Evolutionary conservation across 2,797 vertebrate species (phyloP).

Genomic region (Oreortyx pictus): DNA sequence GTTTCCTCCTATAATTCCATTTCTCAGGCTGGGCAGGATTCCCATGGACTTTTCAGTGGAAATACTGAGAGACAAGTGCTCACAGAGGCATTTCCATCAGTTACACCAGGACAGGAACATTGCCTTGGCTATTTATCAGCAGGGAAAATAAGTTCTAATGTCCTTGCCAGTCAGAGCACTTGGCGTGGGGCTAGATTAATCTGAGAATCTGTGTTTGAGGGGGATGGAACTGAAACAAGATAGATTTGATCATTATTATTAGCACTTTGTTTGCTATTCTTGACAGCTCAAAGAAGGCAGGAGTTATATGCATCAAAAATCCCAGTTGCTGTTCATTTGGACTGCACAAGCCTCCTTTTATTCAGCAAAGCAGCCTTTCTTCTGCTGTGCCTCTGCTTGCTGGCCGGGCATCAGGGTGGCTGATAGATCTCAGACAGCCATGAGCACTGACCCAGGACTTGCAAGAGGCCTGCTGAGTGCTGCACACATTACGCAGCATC

Average conservation of each 20-base stretch:
- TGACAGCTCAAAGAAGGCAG: conserved; percentile 18
- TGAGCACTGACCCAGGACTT: not conserved
- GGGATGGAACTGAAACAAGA: conserved; percentile 28
- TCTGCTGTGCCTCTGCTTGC: not conserved
- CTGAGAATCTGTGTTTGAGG: not conserved
- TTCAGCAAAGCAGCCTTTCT: not conserved
- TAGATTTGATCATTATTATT: conserved; percentile 40
- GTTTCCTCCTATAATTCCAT: not conserved
- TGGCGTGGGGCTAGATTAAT: not conserved
- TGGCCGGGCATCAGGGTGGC: not conserved
- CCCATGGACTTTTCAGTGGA: conserved; percentile 51
- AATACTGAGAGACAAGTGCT: conserved; percentile 31
- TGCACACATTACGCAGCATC: not conserved
- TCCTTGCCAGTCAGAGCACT: conserved; percentile 38
- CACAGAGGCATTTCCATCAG: conserved; percentile 49
- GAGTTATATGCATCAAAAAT: conserved; percentile 3
- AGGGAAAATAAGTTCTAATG: conserved; percentile 39
- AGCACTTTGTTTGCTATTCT: conserved; percentile 51
- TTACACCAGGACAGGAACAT: not conserved
- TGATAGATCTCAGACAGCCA: not conserved
- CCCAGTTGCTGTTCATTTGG: conserved; percentile 25
- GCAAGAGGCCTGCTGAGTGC: not conserved
- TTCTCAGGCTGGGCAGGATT: conserved; percentile 39
- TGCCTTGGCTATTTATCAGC: conserved; percentile 45
- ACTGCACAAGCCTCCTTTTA: not conserved